phyloP scores from a whole-genome alignment of 2,888 invertebrate species.

The Oligia fasciuncula region DNA sequence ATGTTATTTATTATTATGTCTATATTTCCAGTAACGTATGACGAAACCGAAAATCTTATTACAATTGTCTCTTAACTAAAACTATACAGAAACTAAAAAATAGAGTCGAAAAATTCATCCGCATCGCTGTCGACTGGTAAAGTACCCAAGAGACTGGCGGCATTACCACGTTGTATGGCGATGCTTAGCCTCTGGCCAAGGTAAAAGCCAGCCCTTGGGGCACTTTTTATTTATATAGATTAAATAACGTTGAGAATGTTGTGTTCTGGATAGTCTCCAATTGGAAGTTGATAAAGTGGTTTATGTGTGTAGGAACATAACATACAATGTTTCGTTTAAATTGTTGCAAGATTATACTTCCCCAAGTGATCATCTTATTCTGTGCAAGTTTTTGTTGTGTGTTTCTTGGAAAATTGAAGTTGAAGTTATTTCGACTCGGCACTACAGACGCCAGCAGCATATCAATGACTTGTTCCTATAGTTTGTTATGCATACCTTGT shows the following conservation, averaged over 20 bases:
- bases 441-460: constrained; percentile 73
- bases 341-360: constrained; percentile 51
- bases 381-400: constrained; percentile 62
- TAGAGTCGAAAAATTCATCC: too few species aligned
- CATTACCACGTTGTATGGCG: too few species aligned
- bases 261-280: constrained; percentile 5
- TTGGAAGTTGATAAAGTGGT: background rate
- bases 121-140: too few species aligned
- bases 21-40: too few species aligned
- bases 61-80: too few species aligned
- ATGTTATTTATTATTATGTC: too few species aligned
- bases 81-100: too few species aligned
- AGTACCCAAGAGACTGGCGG: too few species aligned
- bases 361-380: constrained; percentile 63
- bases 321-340: constrained; percentile 33
- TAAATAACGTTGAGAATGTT: background rate
- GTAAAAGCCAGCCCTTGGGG: too few species aligned
- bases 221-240: background rate
- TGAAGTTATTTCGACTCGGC: constrained; percentile 69
- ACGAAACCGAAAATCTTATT: too few species aligned
- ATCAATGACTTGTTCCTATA: constrained; percentile 72
- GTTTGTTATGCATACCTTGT: constrained; percentile 77
- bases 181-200: too few species aligned
- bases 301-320: constrained; percentile 1
- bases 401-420: constrained; percentile 71